A percentile compares a stretch with the other conserved stretches of the same genome.
These are phyloP conservation scores for Lithodes maja DNA, from an alignment of 2,888 invertebrate genomes.

Conservation along the genomic window DNA sequence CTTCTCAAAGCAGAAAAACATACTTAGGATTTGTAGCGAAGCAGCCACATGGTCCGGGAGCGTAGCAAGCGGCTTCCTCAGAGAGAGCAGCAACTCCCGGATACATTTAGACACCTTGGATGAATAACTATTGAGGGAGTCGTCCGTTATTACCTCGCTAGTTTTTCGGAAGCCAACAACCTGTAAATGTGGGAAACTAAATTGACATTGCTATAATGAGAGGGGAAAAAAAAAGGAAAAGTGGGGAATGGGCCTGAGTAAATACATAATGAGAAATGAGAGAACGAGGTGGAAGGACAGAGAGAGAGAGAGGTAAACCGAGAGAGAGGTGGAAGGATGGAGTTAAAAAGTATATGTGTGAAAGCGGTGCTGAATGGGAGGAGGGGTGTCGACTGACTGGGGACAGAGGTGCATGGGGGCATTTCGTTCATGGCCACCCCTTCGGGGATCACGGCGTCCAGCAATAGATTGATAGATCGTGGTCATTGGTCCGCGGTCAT, in stretches of 20 bases:
- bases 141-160: background rate
- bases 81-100: background rate
- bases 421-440: background rate
- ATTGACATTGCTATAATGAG: background rate
- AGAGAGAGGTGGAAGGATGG: background rate
- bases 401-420: slow-evolving; percentile 2
- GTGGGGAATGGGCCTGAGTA: too few species aligned
- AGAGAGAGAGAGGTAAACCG: background rate
- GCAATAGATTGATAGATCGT: background rate
- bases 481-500: background rate
- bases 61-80: background rate
- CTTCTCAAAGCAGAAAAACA: background rate
- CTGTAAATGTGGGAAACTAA: background rate
- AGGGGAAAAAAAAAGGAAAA: background rate
- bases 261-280: background rate
- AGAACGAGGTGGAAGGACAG: background rate
- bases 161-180: background rate
- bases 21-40: background rate
- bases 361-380: background rate
- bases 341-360: background rate
- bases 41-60: background rate
- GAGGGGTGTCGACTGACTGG: background rate
- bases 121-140: background rate
- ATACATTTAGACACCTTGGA: background rate
- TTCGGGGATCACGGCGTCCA: background rate